These are phyloP conservation scores for Riptortus pedestris DNA, from an alignment of 1,140 invertebrate species.

Conservation along the genomic window DNA sequence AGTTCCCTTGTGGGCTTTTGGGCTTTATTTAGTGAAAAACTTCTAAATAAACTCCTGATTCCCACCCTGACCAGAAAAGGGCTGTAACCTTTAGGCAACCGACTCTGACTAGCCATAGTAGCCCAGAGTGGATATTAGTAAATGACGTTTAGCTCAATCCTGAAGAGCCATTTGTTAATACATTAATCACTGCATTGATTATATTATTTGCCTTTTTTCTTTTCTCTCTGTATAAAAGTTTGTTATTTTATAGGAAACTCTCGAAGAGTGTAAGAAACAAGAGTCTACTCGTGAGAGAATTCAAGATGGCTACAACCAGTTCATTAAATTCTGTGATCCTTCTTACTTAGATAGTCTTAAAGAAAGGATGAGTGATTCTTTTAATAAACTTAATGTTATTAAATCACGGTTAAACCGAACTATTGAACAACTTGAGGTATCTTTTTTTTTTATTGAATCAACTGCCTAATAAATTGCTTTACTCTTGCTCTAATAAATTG, in stretches of 20 bases:
- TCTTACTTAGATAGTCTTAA: slow-evolving; percentile 51
- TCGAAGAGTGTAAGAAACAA: slow-evolving; percentile 53
- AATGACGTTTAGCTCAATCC: too few relatives aligned
- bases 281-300: slow-evolving; percentile 50
- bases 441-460: neutral
- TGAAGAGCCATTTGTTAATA: too few relatives aligned
- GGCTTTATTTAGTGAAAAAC: too few relatives aligned
- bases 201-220: too few relatives aligned
- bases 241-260: slow-evolving; percentile 42
- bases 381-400: slow-evolving; percentile 36
- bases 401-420: slow-evolving; percentile 32
- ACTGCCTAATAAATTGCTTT: neutral
- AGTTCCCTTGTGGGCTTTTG: too few relatives aligned
- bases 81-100: too few relatives aligned
- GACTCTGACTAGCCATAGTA: too few relatives aligned
- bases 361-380: slow-evolving; percentile 39
- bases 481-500: neutral
- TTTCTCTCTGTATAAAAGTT: too few relatives aligned
- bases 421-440: slow-evolving; percentile 31
- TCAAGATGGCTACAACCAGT: slow-evolving; percentile 49
- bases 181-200: too few relatives aligned
- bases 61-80: too few relatives aligned
- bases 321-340: slow-evolving; percentile 53
- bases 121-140: too few relatives aligned
- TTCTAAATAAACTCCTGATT: too few relatives aligned